Conservation (phyloP, 2,113 vertebrate species). For the Anthoscopus minutus region DNA sequence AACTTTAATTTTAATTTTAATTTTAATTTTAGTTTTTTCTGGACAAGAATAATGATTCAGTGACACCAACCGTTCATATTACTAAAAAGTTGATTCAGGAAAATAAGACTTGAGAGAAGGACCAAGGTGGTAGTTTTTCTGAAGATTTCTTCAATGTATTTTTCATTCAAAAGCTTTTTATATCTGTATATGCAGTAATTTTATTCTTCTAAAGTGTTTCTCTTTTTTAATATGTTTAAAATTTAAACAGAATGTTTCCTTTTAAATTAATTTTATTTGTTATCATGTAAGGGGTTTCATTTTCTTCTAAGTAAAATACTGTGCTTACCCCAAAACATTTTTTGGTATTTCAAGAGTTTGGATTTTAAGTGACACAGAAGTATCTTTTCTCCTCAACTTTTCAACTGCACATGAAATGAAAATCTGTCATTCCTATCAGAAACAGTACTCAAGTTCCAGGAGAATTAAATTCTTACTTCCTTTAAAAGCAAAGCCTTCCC, state of each 20-base stretch:
- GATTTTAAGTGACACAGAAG: neutral
- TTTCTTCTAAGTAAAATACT: neutral
- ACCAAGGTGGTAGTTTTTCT: neutral
- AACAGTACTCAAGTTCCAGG: neutral
- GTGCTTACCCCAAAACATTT: neutral
- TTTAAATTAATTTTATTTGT: neutral
- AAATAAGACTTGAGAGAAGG: neutral
- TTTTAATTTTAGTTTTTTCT: too few relatives aligned
- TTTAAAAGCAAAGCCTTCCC: slow-evolving; percentile 14
- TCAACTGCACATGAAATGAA: neutral
- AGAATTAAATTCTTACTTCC: neutral
- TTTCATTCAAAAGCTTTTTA: neutral
- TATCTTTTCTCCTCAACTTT: neutral
- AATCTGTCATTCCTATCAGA: neutral
- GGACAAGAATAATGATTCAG: neutral
- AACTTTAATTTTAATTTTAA: too few relatives aligned
- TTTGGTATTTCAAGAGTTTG: neutral
- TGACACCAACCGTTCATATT: neutral
- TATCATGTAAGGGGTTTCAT: neutral
- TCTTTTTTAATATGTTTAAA: neutral
- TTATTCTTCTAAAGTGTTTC: neutral
- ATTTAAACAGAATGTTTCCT: neutral
- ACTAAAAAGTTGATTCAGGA: neutral
- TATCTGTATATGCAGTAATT: neutral
- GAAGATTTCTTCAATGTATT: neutral